Evolutionary conservation across 2,797 vertebrate species (phyloP), one percentile per base, ranked within the genome.

Genomic region (Pyrocephalus nanus): DNA sequence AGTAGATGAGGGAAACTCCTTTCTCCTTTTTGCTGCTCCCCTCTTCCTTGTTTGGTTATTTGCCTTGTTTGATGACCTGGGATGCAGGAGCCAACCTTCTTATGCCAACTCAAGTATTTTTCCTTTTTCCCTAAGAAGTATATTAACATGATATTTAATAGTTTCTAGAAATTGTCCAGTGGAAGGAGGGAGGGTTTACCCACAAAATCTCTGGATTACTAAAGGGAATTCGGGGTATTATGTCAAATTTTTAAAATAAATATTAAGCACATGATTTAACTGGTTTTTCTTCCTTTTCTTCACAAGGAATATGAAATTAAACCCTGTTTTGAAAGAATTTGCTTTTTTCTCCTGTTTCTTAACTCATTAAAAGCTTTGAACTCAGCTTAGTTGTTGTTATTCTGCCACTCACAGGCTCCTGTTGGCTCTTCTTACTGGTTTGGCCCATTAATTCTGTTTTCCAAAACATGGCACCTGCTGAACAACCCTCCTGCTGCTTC

Each of bases 321-420:
- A 90, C 73, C 80, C 48, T 80, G 15, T 90, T 95, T 90, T 73
- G 62, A 90, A 75, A 76, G 65, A 75, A 29, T 34, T 90, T 81
- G n/a, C 67, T 79, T 90, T 76, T 78, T 82, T 4, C 89, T 79
- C 82, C 66, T 62, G 65, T 95, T 92, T 66, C 90, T 95, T 69
- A 94, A 55, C 73, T 93, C 58, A 12, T 75, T 95, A 55, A 40
- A 82, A 96, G 86, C 77, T 93, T 95, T 95, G 92, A 96, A 84
- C 80, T 92, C 23, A 1, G 3, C 82, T 92, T 67, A 61, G 65
- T 61, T 88, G 79, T 88, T 94, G 91, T 92, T 91, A 83, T 93
- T 80, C 69, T 86, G 4, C 78, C 75, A 53, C 78, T 71, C 85
- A 83, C 87, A 74, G 69, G 18, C 38, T 92, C 78, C 15, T 77